Conservation (phyloP, 2,888 invertebrate genomes). For the Reticulitermes lucifugus region DNA sequence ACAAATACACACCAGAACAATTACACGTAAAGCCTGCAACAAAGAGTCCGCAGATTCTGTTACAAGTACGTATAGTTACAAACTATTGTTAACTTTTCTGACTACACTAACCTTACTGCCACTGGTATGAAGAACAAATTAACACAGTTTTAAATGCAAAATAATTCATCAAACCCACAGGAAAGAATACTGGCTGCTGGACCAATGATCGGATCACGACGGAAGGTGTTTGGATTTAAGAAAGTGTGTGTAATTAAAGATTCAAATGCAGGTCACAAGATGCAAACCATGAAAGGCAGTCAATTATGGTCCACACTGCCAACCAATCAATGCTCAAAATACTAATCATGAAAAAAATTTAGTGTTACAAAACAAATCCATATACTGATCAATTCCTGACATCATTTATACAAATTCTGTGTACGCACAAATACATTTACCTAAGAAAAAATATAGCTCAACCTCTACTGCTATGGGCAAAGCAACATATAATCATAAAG, state of each 20-base stretch:
- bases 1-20: too few relatives aligned
- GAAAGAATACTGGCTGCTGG: not conserved
- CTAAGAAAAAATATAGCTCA: not conserved
- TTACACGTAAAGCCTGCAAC: too few relatives aligned
- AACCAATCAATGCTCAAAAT: constrained; percentile 4
- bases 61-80: too few relatives aligned
- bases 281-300: constrained; percentile 21
- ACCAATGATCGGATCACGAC: not conserved
- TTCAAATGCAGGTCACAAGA: constrained; percentile 20
- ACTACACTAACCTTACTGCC: too few relatives aligned
- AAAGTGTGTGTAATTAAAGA: not conserved
- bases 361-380: not conserved
- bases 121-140: too few relatives aligned
- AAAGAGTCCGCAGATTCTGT: too few relatives aligned
- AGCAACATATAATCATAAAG: not conserved
- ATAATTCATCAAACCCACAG: not conserved
- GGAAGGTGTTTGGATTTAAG: not conserved
- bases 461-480: not conserved
- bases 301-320: constrained; percentile 12
- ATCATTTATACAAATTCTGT: not conserved
- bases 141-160: too few relatives aligned
- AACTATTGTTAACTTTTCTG: too few relatives aligned
- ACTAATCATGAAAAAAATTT: not conserved
- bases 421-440: not conserved
- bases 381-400: not conserved